phyloP scores from a whole-genome alignment of 2,797 vertebrate genomes.

The Phyllotis vaccarum region DNA sequence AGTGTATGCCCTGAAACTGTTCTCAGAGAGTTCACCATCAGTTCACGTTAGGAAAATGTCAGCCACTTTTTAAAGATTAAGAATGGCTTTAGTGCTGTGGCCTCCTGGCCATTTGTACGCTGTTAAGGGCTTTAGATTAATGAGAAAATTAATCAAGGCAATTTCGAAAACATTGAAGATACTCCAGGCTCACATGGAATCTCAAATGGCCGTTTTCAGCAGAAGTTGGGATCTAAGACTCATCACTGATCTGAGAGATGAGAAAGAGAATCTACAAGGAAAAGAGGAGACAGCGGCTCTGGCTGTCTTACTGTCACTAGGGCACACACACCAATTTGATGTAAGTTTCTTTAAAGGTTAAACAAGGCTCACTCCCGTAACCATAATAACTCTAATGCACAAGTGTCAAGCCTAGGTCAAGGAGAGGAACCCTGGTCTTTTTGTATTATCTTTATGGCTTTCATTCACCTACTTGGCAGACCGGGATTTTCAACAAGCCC shows the following conservation, averaged over 20 bases:
- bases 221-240: constrained; percentile 55
- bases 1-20: not conserved
- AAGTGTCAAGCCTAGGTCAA: constrained; percentile 8
- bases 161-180: constrained; percentile 26
- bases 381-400: not conserved
- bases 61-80: not conserved
- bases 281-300: constrained; percentile 9
- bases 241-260: constrained; percentile 42
- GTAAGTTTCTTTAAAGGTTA: not conserved
- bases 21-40: constrained; percentile 5
- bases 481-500: constrained; percentile 43
- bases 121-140: constrained; percentile 5
- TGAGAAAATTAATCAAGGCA: constrained; percentile 49
- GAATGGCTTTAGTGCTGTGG: not conserved
- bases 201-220: constrained; percentile 32
- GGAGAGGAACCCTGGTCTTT: not conserved
- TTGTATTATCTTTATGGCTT: constrained; percentile 42
- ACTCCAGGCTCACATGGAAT: constrained; percentile 57
- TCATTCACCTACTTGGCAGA: constrained; percentile 43
- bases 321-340: not conserved
- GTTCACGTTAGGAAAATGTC: not conserved
- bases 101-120: constrained; percentile 12
- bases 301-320: not conserved
- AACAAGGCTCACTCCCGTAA: constrained; percentile 18
- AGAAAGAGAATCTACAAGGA: constrained; percentile 17